Evolutionary conservation across 2,113 vertebrate genomes (phyloP).

Genomic region (Aptenodytes patagonicus): DNA sequence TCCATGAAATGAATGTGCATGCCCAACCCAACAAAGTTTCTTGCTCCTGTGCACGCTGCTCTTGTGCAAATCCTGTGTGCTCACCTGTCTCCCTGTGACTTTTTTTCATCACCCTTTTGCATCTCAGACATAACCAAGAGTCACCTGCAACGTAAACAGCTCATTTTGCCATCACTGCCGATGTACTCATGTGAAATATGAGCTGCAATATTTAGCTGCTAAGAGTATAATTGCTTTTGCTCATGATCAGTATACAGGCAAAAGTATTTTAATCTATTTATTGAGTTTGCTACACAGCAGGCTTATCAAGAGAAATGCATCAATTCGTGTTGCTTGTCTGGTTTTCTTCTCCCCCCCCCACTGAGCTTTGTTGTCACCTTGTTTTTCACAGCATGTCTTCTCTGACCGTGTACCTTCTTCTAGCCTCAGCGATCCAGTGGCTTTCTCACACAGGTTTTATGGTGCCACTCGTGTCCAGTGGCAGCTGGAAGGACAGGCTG

Average conservation of each 20-base stretch:
- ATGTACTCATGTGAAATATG: neutral
- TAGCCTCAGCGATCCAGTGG: rapidly evolving
- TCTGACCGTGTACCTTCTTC: neutral
- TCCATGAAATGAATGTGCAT: neutral
- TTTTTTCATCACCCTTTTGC: neutral
- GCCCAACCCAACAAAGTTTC: neutral
- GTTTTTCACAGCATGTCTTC: neutral
- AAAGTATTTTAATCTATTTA: neutral
- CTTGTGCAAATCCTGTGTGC: neutral
- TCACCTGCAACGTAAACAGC: neutral
- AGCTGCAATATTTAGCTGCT: neutral
- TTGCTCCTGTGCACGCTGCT: neutral
- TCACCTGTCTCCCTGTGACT: neutral
- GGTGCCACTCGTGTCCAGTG: neutral
- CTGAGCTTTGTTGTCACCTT: neutral
- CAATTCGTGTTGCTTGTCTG: neutral
- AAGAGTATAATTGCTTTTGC: neutral
- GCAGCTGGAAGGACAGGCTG: neutral
- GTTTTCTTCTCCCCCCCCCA: neutral
- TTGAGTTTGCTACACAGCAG: neutral
- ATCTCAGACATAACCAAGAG: neutral
- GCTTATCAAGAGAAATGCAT: neutral
- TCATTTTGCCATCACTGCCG: neutral
- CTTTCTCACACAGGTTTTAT: neutral
- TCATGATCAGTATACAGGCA: neutral